These are phyloP conservation scores for Orchesellides sinensis DNA, from an alignment of 2,888 invertebrate species.

Conservation along the genomic window DNA sequence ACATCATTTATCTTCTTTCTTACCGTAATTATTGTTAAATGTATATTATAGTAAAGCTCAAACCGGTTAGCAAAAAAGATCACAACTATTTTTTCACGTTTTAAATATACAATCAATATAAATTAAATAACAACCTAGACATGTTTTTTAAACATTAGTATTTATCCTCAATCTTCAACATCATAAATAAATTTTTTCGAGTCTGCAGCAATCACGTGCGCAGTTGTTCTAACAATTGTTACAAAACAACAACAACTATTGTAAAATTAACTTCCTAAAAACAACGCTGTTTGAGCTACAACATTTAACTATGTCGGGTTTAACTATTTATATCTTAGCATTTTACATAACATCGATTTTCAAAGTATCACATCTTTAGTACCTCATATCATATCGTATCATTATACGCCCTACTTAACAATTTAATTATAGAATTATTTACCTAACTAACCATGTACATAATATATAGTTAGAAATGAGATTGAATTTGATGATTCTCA, in stretches of 20 bases:
- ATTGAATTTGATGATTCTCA: constrained; percentile 14
- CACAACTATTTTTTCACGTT: too few species aligned
- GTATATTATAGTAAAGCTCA: constrained; percentile 43
- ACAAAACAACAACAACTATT: too few species aligned
- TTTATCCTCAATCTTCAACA: too few species aligned
- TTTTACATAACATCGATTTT: constrained; percentile 35
- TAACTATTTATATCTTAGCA: constrained; percentile 3
- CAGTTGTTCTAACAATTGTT: neutral
- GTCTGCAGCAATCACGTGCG: too few species aligned
- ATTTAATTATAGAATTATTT: too few species aligned
- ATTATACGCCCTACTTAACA: too few species aligned
- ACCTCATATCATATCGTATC: too few species aligned
- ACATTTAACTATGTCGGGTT: constrained; percentile 15
- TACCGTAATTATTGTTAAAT: neutral
- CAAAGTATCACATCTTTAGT: constrained; percentile 59
- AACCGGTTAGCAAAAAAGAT: constrained; percentile 40
- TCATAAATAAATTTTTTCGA: too few species aligned
- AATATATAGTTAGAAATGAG: constrained; percentile 48
- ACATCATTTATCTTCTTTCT: neutral
- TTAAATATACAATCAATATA: neutral
- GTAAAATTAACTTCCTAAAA: too few species aligned
- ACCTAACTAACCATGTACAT: neutral
- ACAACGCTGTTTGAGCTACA: constrained; percentile 42
- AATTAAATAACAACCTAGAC: neutral
- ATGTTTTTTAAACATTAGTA: too few species aligned